Conservation (phyloP, 2,797 vertebrate species). For the Phylloscopus collybita region DNA sequence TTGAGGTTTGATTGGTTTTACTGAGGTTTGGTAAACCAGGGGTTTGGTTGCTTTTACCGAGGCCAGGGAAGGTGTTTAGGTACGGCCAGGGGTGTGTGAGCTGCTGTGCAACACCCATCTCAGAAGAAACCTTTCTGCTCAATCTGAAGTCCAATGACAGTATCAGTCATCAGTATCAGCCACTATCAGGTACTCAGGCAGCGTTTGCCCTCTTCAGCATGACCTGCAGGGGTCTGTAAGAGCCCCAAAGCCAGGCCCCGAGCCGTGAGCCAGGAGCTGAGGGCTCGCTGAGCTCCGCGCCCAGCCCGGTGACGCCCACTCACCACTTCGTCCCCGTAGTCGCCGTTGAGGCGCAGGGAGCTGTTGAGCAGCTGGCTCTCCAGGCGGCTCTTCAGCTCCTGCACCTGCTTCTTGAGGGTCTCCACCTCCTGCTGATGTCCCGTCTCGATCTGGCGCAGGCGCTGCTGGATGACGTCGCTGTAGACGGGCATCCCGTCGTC, state of each 20-base stretch:
- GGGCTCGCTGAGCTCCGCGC: fast-evolving
- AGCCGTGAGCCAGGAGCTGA: neutral
- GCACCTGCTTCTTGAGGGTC: slow-evolving; percentile 94
- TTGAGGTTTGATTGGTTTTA: neutral
- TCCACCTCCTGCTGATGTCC: slow-evolving; percentile 97
- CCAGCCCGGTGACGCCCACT: slow-evolving; percentile 47
- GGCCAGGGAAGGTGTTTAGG: neutral
- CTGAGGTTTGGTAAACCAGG: neutral
- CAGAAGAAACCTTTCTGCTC: neutral
- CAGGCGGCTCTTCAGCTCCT: slow-evolving; percentile 91
- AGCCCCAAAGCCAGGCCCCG: neutral
- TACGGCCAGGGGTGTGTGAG: fast-evolving
- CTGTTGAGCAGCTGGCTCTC: slow-evolving; percentile 88
- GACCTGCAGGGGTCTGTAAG: neutral
- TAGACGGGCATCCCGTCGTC: slow-evolving; percentile 93
- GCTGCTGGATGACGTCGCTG: slow-evolving; percentile 90
- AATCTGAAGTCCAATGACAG: neutral
- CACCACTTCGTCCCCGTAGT: slow-evolving; percentile 92
- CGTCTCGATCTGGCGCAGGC: slow-evolving; percentile 93
- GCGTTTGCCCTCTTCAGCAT: neutral
- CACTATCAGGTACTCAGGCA: no score
- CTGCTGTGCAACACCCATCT: neutral
- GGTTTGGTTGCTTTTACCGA: fast-evolving
- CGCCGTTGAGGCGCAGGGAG: slow-evolving; percentile 87
- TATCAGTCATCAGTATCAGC: neutral